These are phyloP conservation scores for Vireo griseus DNA, from an alignment of 2,797 vertebrate species.

Conservation along the genomic window DNA sequence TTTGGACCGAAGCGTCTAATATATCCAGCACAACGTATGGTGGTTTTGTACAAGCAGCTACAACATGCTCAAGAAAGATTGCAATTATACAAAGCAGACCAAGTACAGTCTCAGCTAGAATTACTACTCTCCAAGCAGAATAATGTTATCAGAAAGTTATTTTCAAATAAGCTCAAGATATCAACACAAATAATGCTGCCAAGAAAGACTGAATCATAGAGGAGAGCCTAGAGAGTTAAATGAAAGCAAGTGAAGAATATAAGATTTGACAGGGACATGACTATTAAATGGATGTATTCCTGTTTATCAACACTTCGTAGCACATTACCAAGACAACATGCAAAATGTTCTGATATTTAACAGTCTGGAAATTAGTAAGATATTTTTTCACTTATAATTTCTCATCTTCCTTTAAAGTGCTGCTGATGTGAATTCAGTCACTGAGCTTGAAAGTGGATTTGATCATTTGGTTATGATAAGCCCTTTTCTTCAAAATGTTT, in stretches of 20 bases:
- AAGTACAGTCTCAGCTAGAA: not conserved
- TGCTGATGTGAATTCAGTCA: not conserved
- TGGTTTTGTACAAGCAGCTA: not conserved
- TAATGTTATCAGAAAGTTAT: not conserved
- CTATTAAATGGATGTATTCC: not conserved
- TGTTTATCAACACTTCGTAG: not conserved
- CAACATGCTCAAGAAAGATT: not conserved
- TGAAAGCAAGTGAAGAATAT: not conserved
- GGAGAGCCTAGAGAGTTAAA: not conserved
- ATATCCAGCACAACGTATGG: rapidly evolving
- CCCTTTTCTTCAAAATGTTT: not conserved
- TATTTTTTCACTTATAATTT: not conserved
- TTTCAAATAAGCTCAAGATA: not conserved
- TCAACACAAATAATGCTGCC: not conserved
- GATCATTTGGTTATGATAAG: not conserved
- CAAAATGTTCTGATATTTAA: not conserved
- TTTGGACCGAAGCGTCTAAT: not conserved
- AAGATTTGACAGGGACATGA: not conserved
- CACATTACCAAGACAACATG: not conserved
- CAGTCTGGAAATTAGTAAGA: not conserved
- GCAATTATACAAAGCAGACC: not conserved
- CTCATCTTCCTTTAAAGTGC: not conserved
- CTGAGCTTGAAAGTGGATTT: not conserved
- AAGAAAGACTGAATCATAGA: not conserved
- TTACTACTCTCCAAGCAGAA: not conserved